Evolutionary conservation across 2,113 vertebrate species (phyloP), one percentile per base, ranked within the genome.

Genomic region (Oryzias celebensis): DNA sequence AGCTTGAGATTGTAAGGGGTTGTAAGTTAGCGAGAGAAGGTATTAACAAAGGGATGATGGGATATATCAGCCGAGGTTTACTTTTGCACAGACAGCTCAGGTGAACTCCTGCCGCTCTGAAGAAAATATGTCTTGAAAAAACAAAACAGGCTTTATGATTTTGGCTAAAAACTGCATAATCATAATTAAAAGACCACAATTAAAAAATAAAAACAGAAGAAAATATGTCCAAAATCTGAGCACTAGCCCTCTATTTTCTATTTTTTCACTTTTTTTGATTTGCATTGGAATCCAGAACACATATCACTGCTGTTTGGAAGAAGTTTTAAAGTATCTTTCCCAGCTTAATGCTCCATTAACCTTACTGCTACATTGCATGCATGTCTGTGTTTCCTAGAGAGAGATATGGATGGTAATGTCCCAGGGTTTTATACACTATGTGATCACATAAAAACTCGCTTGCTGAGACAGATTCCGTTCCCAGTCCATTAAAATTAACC

Each of bases 291-390:
- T 52, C 1, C 4, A 48, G 20, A 10, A 22, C 49, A 22, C 24
- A 54, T 18, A 3, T 36, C 36, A 3, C 42, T 43, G 50, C n/a
- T 53, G 68, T 55, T 36, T 60, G 51, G 41, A 16, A 5, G 53
- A 13, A 7, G 10, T 49, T 28, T 50, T 52, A 66, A 14, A n/a
- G 24, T 28, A 68, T 65, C 8, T 62, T 14, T 60, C 47, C 50
- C 77, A 20, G 58, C 58, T 46, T 55, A 28, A 61, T 52, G 58
- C 51, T 69, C 45, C 67, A 82, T 82, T 77, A 80, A 69, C 71
- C 58, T 65, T 48, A 16, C 26, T 78, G 53, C 43, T 62, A 52
- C 51, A 68, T 67, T 43, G 55, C 14, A 3, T 62, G 43, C 16
- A 44, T 54, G 18, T 50, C 7, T 63, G 57, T 72, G 43, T 31